Percentiles rank a stretch among this genome's conserved stretches.
phyloP scores from a whole-genome alignment of 1,140 invertebrate genomes.

The Tetraneura akinire region DNA sequence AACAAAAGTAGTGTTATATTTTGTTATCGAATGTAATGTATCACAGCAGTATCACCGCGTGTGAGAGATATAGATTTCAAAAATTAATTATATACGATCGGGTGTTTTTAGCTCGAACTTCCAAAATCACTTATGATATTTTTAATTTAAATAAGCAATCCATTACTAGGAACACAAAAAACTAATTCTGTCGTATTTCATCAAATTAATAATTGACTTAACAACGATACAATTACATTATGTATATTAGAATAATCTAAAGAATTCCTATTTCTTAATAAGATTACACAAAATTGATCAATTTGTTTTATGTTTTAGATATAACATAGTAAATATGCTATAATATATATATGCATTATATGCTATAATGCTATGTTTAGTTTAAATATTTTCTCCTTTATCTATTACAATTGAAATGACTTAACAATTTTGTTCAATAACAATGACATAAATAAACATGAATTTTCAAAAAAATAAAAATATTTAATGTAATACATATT shows the following conservation, averaged over 20 bases:
- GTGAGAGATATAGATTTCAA: too few species aligned
- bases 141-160: slow-evolving; percentile 25
- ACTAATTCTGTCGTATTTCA: slow-evolving; percentile 27
- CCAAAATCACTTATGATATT: neutral
- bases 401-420: slow-evolving; percentile 35
- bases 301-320: too few species aligned
- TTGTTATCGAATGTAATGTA: too few species aligned
- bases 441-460: neutral
- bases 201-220: slow-evolving; percentile 42
- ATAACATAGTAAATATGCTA: neutral
- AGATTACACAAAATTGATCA: slow-evolving; percentile 15
- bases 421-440: slow-evolving; percentile 29
- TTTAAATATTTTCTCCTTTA: slow-evolving; percentile 5
- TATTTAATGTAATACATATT: neutral
- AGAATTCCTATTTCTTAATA: neutral
- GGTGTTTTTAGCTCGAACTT: slow-evolving; percentile 10
- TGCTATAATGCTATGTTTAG: too few species aligned
- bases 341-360: too few species aligned
- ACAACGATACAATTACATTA: slow-evolving; percentile 33
- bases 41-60: too few species aligned
- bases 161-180: slow-evolving; percentile 42
- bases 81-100: too few species aligned
- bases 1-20: too few species aligned
- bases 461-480: neutral
- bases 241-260: slow-evolving; percentile 31